Evolutionary conservation across 2,888 invertebrate genomes (phyloP).

Genomic region (Brenthis ino): DNA sequence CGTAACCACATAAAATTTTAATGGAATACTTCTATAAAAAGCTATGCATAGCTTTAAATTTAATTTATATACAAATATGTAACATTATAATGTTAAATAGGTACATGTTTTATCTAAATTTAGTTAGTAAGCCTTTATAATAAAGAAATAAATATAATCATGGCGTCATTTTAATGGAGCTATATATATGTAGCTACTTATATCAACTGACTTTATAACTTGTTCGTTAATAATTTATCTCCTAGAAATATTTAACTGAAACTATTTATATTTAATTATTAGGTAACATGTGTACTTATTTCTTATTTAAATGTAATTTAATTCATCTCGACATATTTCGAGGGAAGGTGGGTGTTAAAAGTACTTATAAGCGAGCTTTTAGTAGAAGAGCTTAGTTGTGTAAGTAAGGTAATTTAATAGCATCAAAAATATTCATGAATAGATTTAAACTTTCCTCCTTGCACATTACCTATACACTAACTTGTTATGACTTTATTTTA

Average conservation of each 20-base stretch:
- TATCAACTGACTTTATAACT: too few species aligned
- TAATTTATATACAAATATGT: too few species aligned
- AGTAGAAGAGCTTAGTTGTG: constrained; percentile 30
- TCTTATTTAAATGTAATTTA: constrained; percentile 8
- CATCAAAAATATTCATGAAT: constrained; percentile 11
- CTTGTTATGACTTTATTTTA: constrained; percentile 1
- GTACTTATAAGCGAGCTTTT: constrained; percentile 26
- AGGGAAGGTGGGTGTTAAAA: constrained; percentile 22
- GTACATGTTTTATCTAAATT: too few species aligned
- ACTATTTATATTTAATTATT: neutral
- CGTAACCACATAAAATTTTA: too few species aligned
- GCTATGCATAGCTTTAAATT: too few species aligned
- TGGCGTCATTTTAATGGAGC: too few species aligned
- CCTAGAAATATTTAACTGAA: neutral
- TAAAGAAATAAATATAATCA: too few species aligned
- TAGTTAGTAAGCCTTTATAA: too few species aligned
- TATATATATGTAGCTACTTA: too few species aligned
- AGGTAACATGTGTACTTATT: neutral
- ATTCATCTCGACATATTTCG: constrained; percentile 14
- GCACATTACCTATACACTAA: constrained; percentile 1
- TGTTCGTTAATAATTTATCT: too few species aligned
- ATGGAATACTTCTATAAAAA: too few species aligned
- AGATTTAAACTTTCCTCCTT: neutral
- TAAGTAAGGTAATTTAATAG: constrained; percentile 16
- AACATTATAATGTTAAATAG: too few species aligned